These are phyloP conservation scores for Phragmatobia fuliginosa DNA, from an alignment of 2,888 invertebrate genomes.

Conservation along the genomic window DNA sequence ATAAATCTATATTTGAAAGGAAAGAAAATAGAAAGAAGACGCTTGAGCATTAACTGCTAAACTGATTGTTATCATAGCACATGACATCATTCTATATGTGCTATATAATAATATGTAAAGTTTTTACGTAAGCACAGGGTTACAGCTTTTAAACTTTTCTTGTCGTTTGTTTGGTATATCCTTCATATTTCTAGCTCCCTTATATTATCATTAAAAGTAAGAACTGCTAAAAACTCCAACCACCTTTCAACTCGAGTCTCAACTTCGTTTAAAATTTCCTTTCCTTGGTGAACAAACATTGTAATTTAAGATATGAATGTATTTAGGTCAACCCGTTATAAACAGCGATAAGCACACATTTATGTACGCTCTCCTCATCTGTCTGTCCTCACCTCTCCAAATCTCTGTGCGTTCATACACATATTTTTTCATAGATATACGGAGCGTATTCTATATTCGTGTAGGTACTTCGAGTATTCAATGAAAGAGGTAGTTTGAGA, in stretches of 20 bases:
- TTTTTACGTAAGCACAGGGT: too few species aligned
- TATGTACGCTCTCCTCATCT: not conserved
- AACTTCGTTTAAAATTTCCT: not conserved
- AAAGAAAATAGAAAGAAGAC: too few species aligned
- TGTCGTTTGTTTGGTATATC: too few species aligned
- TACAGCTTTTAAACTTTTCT: too few species aligned
- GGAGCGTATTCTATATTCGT: not conserved
- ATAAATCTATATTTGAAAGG: too few species aligned
- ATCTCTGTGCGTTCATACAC: not conserved
- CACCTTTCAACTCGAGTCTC: not conserved
- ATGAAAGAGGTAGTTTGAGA: not conserved
- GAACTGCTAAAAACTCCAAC: not conserved
- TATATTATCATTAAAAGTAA: too few species aligned
- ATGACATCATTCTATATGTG: too few species aligned
- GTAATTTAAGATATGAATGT: constrained; percentile 1
- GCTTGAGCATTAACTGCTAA: too few species aligned
- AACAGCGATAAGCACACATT: not conserved
- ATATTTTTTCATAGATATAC: not conserved
- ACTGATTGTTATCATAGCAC: too few species aligned
- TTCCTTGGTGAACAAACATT: not conserved
- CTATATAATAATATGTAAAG: too few species aligned
- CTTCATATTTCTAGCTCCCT: too few species aligned
- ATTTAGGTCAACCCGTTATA: not conserved
- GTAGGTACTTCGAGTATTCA: not conserved
- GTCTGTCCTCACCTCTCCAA: too few species aligned